Evolutionary conservation across 1,140 invertebrate genomes (phyloP).

Genomic region (Drosophila ambigua): DNA sequence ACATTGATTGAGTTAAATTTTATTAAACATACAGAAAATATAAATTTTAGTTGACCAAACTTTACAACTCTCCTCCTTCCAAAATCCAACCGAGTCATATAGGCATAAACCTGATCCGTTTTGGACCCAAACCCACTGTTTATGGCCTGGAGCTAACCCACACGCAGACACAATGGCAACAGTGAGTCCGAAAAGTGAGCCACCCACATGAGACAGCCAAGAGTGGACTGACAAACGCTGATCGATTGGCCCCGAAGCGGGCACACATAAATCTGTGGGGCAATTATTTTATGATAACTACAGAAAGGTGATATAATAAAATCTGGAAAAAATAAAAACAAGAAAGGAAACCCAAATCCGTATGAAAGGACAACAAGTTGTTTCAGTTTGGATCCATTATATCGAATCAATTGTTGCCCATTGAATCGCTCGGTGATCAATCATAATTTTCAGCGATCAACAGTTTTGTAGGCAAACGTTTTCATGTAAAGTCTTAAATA

Average conservation of each 20-base stretch:
- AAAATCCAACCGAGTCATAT: conserved; percentile 30
- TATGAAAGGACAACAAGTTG: conserved; percentile 76
- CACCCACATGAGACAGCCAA: conserved; percentile 51
- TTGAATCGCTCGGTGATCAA: conserved; percentile 75
- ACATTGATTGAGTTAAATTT: no score
- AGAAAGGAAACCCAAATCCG: conserved; percentile 24
- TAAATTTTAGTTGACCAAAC: neutral
- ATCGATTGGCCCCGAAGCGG: conserved; percentile 60
- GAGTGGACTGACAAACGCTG: conserved; percentile 67
- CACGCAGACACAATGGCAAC: conserved; percentile 71
- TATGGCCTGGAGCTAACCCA: conserved; percentile 64
- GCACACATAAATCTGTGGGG: conserved; percentile 61
- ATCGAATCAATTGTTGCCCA: conserved; percentile 50
- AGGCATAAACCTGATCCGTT: conserved; percentile 48
- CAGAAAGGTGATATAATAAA: conserved; percentile 22
- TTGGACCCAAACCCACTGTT: neutral
- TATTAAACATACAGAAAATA: no score
- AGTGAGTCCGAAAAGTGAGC: conserved; percentile 47
- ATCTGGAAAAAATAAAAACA: conserved; percentile 26
- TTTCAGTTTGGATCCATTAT: conserved; percentile 31
- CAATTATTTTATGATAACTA: conserved; percentile 76
- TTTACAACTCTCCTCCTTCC: conserved; percentile 10
- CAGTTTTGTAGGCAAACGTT: conserved; percentile 81
- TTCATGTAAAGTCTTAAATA: conserved; percentile 82
- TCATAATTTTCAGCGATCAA: conserved; percentile 84